Percentiles rank a stretch among this genome's conserved stretches.
Conservation (phyloP, 2,888 invertebrate species). For the Oxycera nigricornis region DNA sequence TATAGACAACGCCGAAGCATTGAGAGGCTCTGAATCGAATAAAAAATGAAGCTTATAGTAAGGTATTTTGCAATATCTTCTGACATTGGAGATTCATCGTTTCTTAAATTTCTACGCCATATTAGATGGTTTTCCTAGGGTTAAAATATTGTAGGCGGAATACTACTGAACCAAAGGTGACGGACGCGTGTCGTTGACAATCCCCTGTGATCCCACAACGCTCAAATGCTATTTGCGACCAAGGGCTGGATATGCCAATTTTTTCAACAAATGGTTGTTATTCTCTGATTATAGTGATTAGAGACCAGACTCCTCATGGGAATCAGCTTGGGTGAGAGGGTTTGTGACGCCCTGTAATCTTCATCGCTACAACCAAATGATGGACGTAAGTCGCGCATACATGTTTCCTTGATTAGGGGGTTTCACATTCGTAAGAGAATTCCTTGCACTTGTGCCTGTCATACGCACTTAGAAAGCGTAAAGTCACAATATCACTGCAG, state of each 20-base stretch:
- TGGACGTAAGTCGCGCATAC: background rate
- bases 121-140: background rate
- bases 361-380: background rate
- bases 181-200: conserved; percentile 26
- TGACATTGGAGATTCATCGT: no score
- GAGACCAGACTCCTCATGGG: conserved; percentile 7
- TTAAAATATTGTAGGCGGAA: background rate
- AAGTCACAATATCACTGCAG: background rate
- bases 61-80: no score
- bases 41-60: no score
- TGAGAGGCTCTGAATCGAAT: no score
- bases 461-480: no score
- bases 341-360: conserved; percentile 4
- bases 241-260: background rate
- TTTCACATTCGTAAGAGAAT: no score
- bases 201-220: conserved; percentile 1
- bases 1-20: no score
- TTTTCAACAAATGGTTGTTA: conserved; percentile 5
- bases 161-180: conserved; percentile 7
- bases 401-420: no score
- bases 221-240: background rate
- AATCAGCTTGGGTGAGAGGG: background rate
- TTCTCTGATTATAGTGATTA: conserved; percentile 35
- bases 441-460: no score
- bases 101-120: background rate